Evolutionary conservation across 2,888 invertebrate genomes (phyloP).

Genomic region (Drosophila mimetica): DNA sequence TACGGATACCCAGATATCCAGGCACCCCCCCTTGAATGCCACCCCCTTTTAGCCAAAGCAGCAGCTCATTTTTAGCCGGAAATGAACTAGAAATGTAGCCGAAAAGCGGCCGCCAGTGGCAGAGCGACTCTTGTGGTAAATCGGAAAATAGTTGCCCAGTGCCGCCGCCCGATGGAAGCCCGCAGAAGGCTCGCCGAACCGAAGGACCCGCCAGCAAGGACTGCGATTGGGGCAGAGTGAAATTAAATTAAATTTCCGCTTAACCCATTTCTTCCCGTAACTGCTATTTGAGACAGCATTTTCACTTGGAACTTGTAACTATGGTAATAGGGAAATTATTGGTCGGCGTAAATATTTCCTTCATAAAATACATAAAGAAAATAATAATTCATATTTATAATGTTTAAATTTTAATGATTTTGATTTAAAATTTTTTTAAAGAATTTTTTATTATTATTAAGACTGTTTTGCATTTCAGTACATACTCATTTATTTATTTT

Average conservation of each 20-base stretch:
- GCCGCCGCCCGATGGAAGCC: constrained; percentile 4
- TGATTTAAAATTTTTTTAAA: too few relatives aligned
- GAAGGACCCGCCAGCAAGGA: constrained; percentile 6
- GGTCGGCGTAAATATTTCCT: too few relatives aligned
- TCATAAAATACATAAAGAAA: too few relatives aligned
- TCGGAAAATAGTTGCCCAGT: constrained; percentile 68
- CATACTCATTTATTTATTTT: too few relatives aligned
- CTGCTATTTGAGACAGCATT: constrained; percentile 3
- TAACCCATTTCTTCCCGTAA: constrained; percentile 34
- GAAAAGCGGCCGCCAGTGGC: constrained; percentile 50
- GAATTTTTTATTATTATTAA: too few relatives aligned
- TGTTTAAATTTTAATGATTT: too few relatives aligned
- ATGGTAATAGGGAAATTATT: neutral
- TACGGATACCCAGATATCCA: constrained; percentile 33
- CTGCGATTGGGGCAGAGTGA: constrained; percentile 20
- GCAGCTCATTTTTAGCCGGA: constrained; percentile 76
- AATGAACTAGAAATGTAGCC: constrained; percentile 75
- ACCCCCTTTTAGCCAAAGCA: constrained; percentile 43
- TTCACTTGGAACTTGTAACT: neutral
- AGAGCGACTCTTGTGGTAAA: constrained; percentile 67
- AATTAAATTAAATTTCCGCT: constrained; percentile 78
- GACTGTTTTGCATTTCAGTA: too few relatives aligned
- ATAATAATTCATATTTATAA: too few relatives aligned
- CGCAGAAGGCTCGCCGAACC: constrained; percentile 16
- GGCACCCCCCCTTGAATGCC: constrained; percentile 17